Evolutionary conservation across 2,888 invertebrate genomes (phyloP).

Genomic region (Drosophila kuntzei): DNA sequence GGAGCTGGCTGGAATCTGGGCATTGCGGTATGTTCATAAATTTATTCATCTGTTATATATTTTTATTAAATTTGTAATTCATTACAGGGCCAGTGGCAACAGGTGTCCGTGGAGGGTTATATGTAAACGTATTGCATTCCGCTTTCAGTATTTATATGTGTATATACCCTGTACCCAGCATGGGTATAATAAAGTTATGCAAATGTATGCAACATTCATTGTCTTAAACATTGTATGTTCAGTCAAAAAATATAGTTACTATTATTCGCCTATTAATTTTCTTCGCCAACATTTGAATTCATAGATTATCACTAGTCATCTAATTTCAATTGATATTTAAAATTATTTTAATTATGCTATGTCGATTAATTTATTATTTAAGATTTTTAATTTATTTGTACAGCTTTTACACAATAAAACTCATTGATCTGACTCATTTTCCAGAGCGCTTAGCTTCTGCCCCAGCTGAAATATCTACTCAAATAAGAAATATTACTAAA

Average conservation of each 20-base stretch:
- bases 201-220: slow-evolving; percentile 12
- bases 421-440: no score
- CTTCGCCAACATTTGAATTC: background rate
- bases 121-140: slow-evolving; percentile 56
- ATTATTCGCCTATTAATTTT: background rate
- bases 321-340: background rate
- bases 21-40: slow-evolving; percentile 84
- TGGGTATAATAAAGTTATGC: slow-evolving; percentile 3
- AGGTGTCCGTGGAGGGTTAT: slow-evolving; percentile 84
- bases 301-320: background rate
- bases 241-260: slow-evolving; percentile 11
- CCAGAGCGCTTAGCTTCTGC: no score
- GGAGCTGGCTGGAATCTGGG: slow-evolving; percentile 93
- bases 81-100: slow-evolving; percentile 87
- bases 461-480: no score
- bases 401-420: background rate
- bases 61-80: slow-evolving; percentile 17
- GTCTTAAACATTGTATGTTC: background rate
- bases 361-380: background rate
- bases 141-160: slow-evolving; percentile 48
- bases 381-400: background rate
- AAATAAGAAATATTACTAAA: no score
- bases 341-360: slow-evolving; percentile 14
- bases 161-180: slow-evolving; percentile 26
- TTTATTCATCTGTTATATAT: no score